These are phyloP conservation scores for Sus scrofa DNA, from an alignment of 2,113 vertebrate species.

Conservation along the genomic window DNA sequence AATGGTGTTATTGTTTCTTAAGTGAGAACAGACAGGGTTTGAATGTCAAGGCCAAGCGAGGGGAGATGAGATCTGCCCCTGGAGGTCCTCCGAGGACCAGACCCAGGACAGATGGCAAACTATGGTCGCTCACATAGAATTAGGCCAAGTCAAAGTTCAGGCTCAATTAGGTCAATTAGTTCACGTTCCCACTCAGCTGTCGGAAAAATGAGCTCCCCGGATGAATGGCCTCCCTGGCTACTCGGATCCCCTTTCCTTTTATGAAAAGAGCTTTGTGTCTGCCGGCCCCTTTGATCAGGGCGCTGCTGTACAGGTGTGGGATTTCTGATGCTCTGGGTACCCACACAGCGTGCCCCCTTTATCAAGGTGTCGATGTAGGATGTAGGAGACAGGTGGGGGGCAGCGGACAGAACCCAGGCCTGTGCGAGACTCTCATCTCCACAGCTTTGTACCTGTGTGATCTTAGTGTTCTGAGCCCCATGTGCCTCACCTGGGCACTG, in stretches of 20 bases:
- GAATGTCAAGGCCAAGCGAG: constrained; percentile 90
- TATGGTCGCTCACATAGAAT: constrained; percentile 90
- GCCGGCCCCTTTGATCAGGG: neutral
- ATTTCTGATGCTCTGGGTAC: accelerated
- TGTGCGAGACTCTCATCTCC: accelerated
- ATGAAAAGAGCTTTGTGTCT: neutral
- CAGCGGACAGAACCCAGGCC: accelerated
- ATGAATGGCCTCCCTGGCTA: neutral
- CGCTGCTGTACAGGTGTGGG: accelerated
- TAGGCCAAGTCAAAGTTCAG: constrained; percentile 94
- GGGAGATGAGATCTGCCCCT: constrained; percentile 91
- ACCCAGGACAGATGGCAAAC: constrained; percentile 92
- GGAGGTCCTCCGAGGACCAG: constrained; percentile 85
- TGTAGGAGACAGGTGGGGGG: neutral
- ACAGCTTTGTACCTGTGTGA: neutral
- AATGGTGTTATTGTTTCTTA: constrained; percentile 91
- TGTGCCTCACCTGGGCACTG: neutral
- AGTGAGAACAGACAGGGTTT: constrained; percentile 91
- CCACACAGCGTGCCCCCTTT: accelerated
- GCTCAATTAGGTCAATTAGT: too few species aligned
- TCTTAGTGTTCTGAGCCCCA: neutral
- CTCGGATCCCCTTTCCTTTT: neutral
- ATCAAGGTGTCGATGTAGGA: neutral
- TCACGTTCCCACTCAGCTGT: constrained; percentile 79
- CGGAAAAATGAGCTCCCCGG: constrained; percentile 69